These are phyloP conservation scores for Proisotoma minuta DNA, from an alignment of 2,888 invertebrate species.

Conservation along the genomic window DNA sequence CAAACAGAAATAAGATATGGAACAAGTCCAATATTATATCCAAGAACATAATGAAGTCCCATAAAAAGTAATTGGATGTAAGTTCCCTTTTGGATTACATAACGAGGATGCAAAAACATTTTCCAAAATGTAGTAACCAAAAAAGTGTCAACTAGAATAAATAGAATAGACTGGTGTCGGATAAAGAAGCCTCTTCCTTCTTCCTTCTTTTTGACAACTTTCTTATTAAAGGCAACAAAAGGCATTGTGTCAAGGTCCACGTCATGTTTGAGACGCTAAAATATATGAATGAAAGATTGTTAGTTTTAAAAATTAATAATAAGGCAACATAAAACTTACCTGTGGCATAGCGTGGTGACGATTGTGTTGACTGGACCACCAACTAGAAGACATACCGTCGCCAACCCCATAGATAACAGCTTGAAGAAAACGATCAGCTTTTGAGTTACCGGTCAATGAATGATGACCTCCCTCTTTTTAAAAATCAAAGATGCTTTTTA, in stretches of 20 bases:
- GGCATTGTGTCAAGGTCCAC: conserved; percentile 45
- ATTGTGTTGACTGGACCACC: conserved; percentile 22
- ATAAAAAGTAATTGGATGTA: conserved; percentile 43
- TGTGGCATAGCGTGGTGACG: conserved; percentile 46
- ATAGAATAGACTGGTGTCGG: conserved; percentile 41
- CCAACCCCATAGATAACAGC: conserved; percentile 40
- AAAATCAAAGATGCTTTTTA: not conserved
- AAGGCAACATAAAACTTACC: not conserved
- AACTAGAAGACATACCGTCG: conserved; percentile 39
- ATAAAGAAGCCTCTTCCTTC: conserved; percentile 41
- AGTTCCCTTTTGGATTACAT: conserved; percentile 32
- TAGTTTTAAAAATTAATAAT: not conserved
- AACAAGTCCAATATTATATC: conserved; percentile 37
- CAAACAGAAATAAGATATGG: conserved; percentile 42
- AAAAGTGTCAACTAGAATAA: conserved; percentile 41
- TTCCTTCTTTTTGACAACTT: conserved; percentile 40
- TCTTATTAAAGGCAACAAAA: conserved; percentile 42
- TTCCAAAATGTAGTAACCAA: conserved; percentile 45
- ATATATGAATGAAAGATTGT: not conserved
- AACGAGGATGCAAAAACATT: conserved; percentile 41
- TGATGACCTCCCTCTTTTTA: conserved; percentile 45
- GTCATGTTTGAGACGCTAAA: conserved; percentile 40
- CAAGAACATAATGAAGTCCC: conserved; percentile 39
- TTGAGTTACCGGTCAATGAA: conserved; percentile 42
- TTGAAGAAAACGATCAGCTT: conserved; percentile 42